Evolutionary conservation across 2,888 invertebrate genomes (phyloP).

Genomic region (Phoronis australis): DNA sequence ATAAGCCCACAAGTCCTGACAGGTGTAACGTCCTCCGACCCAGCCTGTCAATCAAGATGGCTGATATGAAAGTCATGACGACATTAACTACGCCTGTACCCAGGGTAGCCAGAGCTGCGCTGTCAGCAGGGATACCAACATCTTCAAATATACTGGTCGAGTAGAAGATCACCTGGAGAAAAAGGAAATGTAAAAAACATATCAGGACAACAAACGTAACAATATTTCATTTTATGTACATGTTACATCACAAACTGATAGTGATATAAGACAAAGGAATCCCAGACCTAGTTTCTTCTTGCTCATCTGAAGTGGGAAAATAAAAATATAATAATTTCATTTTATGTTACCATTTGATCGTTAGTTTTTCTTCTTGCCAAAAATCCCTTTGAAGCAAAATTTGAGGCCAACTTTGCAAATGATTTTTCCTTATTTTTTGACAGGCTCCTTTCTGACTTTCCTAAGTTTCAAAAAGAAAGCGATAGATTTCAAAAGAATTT

Average conservation of each 20-base stretch:
- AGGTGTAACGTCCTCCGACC: constrained; percentile 78
- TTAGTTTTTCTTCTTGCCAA: too few relatives aligned
- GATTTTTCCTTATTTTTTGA: too few relatives aligned
- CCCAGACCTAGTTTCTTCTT: too few relatives aligned
- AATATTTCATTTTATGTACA: constrained; percentile 1
- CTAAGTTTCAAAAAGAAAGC: too few relatives aligned
- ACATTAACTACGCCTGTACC: constrained; percentile 83
- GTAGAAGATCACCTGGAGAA: constrained; percentile 83
- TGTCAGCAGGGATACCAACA: constrained; percentile 61
- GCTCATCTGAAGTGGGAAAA: too few relatives aligned
- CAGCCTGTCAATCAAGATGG: constrained; percentile 73
- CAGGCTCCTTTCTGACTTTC: too few relatives aligned
- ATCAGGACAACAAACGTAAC: background rate
- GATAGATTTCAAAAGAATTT: too few relatives aligned
- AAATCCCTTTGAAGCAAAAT: too few relatives aligned
- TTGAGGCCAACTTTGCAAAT: too few relatives aligned
- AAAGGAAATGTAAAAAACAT: too few relatives aligned
- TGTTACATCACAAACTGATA: background rate
- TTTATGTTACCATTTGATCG: too few relatives aligned
- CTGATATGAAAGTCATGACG: constrained; percentile 75
- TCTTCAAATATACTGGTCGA: constrained; percentile 80
- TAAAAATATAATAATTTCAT: too few relatives aligned
- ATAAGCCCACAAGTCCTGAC: constrained; percentile 74
- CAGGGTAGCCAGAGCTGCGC: constrained; percentile 74
- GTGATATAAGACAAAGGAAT: background rate